Base-by-base conservation (phyloP, 1,140 invertebrate genomes). In the Tetragnatha versicolor region DNA sequence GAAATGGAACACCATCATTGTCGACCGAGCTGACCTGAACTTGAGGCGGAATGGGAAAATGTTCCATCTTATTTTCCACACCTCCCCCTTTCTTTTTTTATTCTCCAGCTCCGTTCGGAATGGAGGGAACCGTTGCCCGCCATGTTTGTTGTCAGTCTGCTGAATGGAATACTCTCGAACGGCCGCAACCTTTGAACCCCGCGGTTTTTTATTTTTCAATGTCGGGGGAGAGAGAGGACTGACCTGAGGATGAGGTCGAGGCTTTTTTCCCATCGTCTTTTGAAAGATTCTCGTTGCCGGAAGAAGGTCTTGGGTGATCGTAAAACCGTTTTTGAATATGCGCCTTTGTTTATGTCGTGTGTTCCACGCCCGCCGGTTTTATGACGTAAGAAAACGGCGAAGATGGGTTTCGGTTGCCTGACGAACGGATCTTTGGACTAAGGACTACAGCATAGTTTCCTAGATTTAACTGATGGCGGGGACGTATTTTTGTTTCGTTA, bases 41-140 rank as follows among this genome's bases (percentile, higher is more conserved):
- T 63, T 42, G 10, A 63, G 27, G 60, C 60, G 27, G 60, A 37
- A 63, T 39, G 7, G 20, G 22, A 4, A 51, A 51, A 17, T 20
- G 10, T 51, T 51, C 2, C 39, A 7, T 1, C 39, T 10, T 42
- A 10, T 42, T 42, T 17, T 0, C 20, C 33, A 51, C 65, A 47
- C 25, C 29, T 25, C 37, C 25, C 65, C 22, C 25, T 66, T 29
- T 27, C 9, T 6, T 68, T 35, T 31, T 49, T 14, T 17, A 27
- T 39, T 27, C 5, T 31, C 37, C 45, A 49, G 33, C 17, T 45
- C 33, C 20, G 60, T 63, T 33, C 22, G 31, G n/a, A n/a, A 17
- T 63, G 20, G 22, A 27, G n/a, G n/a, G 60, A 63, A 51, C 65
- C 65, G 65, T 68, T 68, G 51, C 45, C 45, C 45, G 65, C 65